A percentile compares a stretch with the other conserved stretches of the same genome.
These are phyloP conservation scores for Geopemphigus sp. DNA, from an alignment of 1,140 invertebrate species.

Conservation along the genomic window DNA sequence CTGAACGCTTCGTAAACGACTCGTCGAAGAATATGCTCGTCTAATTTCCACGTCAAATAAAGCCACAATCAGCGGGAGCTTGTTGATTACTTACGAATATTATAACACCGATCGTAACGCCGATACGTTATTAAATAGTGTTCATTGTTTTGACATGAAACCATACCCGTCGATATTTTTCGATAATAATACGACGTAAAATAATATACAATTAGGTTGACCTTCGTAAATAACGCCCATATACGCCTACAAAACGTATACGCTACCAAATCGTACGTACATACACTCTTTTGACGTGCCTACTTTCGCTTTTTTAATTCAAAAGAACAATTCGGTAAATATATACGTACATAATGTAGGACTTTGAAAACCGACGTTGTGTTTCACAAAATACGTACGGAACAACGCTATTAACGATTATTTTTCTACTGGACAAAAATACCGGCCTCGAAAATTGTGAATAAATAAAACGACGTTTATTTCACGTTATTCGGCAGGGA, in stretches of 20 bases:
- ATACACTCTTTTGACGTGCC: constrained; percentile 1
- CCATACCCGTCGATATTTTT: not conserved
- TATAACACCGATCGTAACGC: constrained; percentile 17
- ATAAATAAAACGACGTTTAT: too few relatives aligned
- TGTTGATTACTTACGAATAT: not conserved
- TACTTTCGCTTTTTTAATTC: constrained; percentile 17
- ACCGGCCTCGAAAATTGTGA: too few relatives aligned
- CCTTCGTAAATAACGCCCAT: constrained; percentile 3
- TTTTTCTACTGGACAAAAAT: too few relatives aligned
- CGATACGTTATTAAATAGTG: not conserved
- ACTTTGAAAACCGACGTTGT: too few relatives aligned
- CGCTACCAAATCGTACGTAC: not conserved
- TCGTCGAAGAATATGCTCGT: not conserved
- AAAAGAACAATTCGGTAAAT: not conserved
- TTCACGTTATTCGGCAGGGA: too few relatives aligned
- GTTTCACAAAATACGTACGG: too few relatives aligned
- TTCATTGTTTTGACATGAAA: constrained; percentile 21
- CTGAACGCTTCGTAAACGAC: not conserved
- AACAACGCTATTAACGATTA: too few relatives aligned
- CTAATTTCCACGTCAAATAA: constrained; percentile 3
- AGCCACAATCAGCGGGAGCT: constrained; percentile 15
- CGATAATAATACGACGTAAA: constrained; percentile 24
- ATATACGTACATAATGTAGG: too few relatives aligned
- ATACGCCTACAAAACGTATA: constrained; percentile 4
- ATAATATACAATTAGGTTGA: constrained; percentile 40